These are phyloP conservation scores for Penaeus indicus DNA, from an alignment of 1,140 invertebrate species.

Conservation along the genomic window DNA sequence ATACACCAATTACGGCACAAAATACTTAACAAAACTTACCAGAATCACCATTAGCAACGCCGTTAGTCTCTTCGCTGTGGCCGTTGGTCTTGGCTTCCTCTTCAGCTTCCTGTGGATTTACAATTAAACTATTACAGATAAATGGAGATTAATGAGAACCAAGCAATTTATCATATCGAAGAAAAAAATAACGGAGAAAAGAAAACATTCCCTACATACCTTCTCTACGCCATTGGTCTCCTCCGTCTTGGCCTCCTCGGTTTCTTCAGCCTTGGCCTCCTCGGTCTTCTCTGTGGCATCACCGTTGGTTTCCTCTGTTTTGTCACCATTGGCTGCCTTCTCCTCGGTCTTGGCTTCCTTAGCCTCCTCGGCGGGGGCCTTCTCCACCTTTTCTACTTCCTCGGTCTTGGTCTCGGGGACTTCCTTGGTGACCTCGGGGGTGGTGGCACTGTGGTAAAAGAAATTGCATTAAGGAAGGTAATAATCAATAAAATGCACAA, in stretches of 20 bases:
- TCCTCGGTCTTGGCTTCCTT: constrained; percentile 13
- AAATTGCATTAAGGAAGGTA: not conserved
- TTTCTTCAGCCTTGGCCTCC: not conserved
- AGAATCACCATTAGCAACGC: constrained; percentile 34
- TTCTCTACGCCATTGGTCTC: constrained; percentile 35
- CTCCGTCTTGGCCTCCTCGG: not conserved
- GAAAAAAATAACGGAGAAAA: not conserved
- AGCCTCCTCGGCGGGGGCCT: not conserved
- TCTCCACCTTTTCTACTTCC: too few relatives aligned
- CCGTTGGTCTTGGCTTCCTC: constrained; percentile 29
- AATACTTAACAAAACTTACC: not conserved
- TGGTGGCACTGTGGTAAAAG: constrained; percentile 3
- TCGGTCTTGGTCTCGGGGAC: too few relatives aligned
- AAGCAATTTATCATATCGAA: not conserved
- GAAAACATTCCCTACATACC: not conserved
- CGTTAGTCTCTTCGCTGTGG: constrained; percentile 49
- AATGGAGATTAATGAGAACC: not conserved
- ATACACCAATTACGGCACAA: too few relatives aligned
- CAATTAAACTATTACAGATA: not conserved
- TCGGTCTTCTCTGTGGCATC: not conserved
- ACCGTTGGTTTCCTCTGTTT: not conserved
- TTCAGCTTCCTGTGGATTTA: not conserved
- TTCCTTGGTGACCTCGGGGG: constrained; percentile 23
- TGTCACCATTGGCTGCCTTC: not conserved
- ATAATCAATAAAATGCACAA: too few relatives aligned